Evolutionary conservation across 2,797 vertebrate species (phyloP), one percentile per base, ranked within the genome.

Genomic region (Fistularia tabacaria): DNA sequence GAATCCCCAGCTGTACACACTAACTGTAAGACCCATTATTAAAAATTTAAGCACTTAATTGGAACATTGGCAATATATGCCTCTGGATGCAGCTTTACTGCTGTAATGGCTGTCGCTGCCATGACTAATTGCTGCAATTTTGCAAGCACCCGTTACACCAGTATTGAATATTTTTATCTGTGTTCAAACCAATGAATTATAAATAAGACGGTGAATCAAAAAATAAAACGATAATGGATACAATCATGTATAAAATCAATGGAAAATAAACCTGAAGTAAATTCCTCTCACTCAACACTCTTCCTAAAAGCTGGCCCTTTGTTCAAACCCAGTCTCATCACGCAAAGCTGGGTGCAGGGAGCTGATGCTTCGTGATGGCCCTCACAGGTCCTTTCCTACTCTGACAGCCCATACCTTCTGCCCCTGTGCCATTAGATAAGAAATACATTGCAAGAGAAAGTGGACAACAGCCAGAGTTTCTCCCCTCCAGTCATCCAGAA

Each of bases 101-200:
- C 79, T 81, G 85, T 85, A 79, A 88, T 81, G 66, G 47, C 54
- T 71, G 51, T 75, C 71, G 66, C 69, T 39, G 3, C 36, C 12
- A 73, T 83, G 85, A 89, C 87, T 82, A 88, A 88, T 90, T 61
- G 69, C 84, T 47, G 66, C 70, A 76, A 76, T 80, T 70, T 62
- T 62, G 51, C 56, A 73, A 78, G 64, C 7, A 45, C 14, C 57
- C 65, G 64, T 64, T 67, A 51, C 51, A 65, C 38, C 48, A 47
- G 51, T 47, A 76, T 37, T 59, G 58, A 62, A 78, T 73, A 70
- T 61, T 25, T 5, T 25, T 25, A 25, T 25, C 25, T 25, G 25
- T 25, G 25, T 25, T 25, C 25, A 25, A 5, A 25, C 2, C 25
- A 25, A 69, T 80, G 73, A 76, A 82, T 81, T 83, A 76, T 82